Percentiles rank a stretch among this genome's conserved stretches.
Conservation (phyloP, 2,113 vertebrate genomes). For the Tauraco erythrolophus region DNA sequence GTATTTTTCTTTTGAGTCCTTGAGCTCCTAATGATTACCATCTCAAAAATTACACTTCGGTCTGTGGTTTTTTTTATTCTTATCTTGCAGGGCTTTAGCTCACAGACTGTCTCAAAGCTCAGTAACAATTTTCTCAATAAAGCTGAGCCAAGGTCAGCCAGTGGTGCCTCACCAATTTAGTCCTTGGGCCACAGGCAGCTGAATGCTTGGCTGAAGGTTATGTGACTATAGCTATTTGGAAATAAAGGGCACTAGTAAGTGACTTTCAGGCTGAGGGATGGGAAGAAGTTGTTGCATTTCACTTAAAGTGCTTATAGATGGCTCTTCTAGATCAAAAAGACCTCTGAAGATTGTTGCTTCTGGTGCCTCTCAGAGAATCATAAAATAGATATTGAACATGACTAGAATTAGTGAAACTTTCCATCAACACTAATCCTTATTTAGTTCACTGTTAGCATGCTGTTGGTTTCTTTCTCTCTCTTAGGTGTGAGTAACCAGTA, state of each 20-base stretch:
- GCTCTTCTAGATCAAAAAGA: background rate
- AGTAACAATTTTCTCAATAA: slow-evolving; percentile 1
- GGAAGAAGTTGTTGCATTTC: background rate
- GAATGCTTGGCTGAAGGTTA: slow-evolving; percentile 12
- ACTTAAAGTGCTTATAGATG: background rate
- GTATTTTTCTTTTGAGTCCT: slow-evolving; percentile 23
- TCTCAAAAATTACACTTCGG: background rate
- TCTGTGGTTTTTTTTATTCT: background rate
- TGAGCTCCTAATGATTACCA: background rate
- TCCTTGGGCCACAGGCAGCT: slow-evolving; percentile 12
- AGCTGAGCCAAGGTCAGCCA: slow-evolving; percentile 34
- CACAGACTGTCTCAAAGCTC: background rate
- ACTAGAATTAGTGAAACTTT: background rate
- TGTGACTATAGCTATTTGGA: background rate
- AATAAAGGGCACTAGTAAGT: background rate
- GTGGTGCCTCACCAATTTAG: background rate
- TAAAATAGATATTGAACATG: background rate
- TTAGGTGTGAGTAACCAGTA: background rate
- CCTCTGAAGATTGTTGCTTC: background rate
- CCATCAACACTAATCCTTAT: background rate
- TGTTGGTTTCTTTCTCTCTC: background rate
- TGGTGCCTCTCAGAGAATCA: background rate
- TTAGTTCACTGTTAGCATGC: background rate
- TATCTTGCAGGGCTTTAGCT: slow-evolving; percentile 31
- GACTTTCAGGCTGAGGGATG: background rate